These are phyloP conservation scores for Macrocentrus cingulum DNA, from an alignment of 1,140 invertebrate genomes.

Conservation along the genomic window DNA sequence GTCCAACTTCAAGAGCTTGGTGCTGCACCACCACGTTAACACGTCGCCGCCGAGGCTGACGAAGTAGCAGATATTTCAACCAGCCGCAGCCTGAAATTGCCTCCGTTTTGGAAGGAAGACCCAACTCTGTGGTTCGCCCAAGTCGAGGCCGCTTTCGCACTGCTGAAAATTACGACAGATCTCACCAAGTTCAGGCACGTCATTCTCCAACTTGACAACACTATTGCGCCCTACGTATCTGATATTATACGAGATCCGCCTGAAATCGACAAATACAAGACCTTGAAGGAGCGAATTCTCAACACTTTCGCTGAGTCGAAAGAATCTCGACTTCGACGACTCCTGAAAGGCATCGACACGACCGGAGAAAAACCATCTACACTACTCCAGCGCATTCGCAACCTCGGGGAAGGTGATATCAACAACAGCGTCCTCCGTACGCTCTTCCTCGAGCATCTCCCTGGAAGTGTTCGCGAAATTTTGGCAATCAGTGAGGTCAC, in stretches of 20 bases:
- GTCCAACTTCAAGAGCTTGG: too few relatives aligned
- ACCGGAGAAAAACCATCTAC: too few relatives aligned
- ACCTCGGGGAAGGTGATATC: too few relatives aligned
- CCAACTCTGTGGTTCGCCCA: conserved; percentile 41
- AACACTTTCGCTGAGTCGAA: conserved; percentile 14
- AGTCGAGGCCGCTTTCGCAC: conserved; percentile 36
- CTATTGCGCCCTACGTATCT: neutral
- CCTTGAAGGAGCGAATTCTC: conserved; percentile 23
- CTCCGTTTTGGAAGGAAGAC: conserved; percentile 35
- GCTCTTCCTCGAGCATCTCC: too few relatives aligned
- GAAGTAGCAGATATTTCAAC: too few relatives aligned
- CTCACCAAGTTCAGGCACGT: conserved; percentile 30
- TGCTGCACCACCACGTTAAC: too few relatives aligned
- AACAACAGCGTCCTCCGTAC: too few relatives aligned
- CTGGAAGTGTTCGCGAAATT: too few relatives aligned
- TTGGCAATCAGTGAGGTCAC: too few relatives aligned
- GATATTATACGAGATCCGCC: conserved; percentile 27
- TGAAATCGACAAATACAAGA: conserved; percentile 18
- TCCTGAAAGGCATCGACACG: neutral
- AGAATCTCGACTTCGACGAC: conserved; percentile 15
- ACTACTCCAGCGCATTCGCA: too few relatives aligned
- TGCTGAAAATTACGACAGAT: conserved; percentile 23
- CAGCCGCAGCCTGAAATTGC: conserved; percentile 24
- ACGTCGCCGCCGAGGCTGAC: too few relatives aligned
- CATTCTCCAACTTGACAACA: conserved; percentile 19